A percentile compares a stretch with the other conserved stretches of the same genome.
phyloP scores from a whole-genome alignment of 2,888 invertebrate species.

The Lasioglossum morio region DNA sequence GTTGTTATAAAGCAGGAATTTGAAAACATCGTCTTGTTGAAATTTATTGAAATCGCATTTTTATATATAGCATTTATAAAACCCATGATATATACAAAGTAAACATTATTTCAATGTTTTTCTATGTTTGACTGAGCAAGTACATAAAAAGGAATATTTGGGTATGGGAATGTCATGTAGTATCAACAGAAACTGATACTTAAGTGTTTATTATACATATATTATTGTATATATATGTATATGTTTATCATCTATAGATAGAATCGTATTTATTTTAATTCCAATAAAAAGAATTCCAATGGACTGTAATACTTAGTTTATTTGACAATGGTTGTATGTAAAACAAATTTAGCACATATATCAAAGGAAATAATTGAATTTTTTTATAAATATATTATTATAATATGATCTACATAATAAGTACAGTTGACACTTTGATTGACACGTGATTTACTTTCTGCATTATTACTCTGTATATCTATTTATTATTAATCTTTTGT shows the following conservation, averaged over 20 bases:
- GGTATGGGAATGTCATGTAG: conserved; percentile 39
- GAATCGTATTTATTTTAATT: conserved; percentile 40
- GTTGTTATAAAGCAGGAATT: conserved; percentile 22
- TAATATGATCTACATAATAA: conserved; percentile 10
- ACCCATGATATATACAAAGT: conserved; percentile 67
- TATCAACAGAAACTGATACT: conserved; percentile 45
- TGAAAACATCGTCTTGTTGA: conserved; percentile 20
- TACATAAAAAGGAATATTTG: conserved; percentile 56
- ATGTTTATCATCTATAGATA: not conserved
- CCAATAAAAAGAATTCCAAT: conserved; percentile 27
- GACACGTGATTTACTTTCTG: conserved; percentile 40
- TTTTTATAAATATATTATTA: conserved; percentile 18
- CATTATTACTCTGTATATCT: conserved; percentile 2
- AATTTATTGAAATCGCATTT: conserved; percentile 60
- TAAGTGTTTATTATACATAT: not conserved
- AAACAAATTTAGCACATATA: conserved; percentile 17
- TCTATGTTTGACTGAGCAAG: conserved; percentile 77
- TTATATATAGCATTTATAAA: conserved; percentile 74
- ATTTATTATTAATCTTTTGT: conserved; percentile 9
- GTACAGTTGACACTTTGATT: conserved; percentile 76
- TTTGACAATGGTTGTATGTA: not conserved
- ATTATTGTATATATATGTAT: conserved; percentile 64
- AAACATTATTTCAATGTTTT: conserved; percentile 69
- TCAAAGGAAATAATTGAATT: conserved; percentile 18
- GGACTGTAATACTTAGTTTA: conserved; percentile 13